Percentiles rank a stretch among this genome's conserved stretches.
Conservation (phyloP, 2,888 invertebrate species). For the Ashinkailepas kermadecensis region DNA sequence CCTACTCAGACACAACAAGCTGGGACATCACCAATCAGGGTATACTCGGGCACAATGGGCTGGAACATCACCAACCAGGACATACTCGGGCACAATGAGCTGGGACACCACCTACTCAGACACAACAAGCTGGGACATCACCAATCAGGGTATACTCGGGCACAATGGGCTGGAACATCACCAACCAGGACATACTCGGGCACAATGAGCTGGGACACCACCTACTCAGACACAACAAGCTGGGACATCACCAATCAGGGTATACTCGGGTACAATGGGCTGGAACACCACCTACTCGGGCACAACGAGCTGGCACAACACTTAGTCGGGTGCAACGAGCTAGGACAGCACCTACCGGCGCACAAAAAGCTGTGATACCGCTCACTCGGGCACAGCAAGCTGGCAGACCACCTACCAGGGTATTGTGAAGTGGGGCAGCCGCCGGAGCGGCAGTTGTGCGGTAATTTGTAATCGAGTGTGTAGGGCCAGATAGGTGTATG, state of each 20-base stretch:
- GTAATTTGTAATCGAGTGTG: conserved; percentile 84
- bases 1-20: no score
- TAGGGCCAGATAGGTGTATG: conserved; percentile 86
- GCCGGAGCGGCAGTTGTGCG: conserved; percentile 81
- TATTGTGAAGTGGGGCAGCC: conserved; percentile 82
- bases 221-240: background rate
- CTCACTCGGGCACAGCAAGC: background rate
- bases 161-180: no score
- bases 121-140: no score
- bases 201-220: background rate
- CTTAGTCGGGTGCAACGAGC: background rate
- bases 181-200: no score
- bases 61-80: no score
- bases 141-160: no score
- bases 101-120: background rate
- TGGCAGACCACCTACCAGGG: conserved; percentile 55
- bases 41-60: no score
- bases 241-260: no score
- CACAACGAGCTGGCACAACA: background rate
- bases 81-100: background rate
- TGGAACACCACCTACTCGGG: no score
- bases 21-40: no score
- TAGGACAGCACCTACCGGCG: background rate
- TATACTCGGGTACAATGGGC: no score
- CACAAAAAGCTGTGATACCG: background rate